A percentile compares a stretch with the other conserved stretches of the same genome.
These are phyloP conservation scores for Arenaria interpres DNA, from an alignment of 2,113 vertebrate species.

Conservation along the genomic window DNA sequence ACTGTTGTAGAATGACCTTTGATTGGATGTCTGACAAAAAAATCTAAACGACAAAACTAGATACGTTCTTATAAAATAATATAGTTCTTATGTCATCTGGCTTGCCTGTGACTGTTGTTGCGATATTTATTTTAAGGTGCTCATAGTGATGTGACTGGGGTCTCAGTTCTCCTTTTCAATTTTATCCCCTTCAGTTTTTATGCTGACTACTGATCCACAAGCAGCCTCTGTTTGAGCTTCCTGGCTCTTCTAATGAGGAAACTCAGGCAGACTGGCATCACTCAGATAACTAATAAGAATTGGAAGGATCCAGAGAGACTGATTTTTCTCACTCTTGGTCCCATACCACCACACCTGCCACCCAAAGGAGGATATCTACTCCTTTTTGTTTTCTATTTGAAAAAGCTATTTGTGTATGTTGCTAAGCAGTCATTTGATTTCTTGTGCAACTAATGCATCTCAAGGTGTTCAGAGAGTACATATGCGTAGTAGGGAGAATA, in stretches of 20 bases:
- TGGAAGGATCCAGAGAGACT: neutral
- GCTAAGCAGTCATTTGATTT: neutral
- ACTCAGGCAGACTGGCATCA: neutral
- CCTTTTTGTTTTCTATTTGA: neutral
- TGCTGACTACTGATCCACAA: neutral
- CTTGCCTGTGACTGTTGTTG: neutral
- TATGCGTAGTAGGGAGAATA: neutral
- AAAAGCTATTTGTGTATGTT: neutral
- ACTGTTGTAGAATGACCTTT: neutral
- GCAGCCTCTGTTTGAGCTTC: neutral
- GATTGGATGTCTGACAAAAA: neutral
- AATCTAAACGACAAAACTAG: neutral
- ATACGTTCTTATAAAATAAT: neutral
- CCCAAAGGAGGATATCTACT: neutral
- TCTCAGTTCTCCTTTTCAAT: neutral
- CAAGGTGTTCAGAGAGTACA: neutral
- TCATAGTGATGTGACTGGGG: neutral
- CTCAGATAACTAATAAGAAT: neutral
- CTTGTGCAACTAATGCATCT: neutral
- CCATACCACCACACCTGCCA: accelerated
- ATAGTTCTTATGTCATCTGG: neutral
- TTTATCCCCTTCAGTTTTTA: neutral
- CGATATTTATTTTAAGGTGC: neutral
- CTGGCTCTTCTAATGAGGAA: neutral
- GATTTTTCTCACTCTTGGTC: neutral